These are phyloP conservation scores for Limosa lapponica DNA, from an alignment of 2,797 vertebrate genomes.

Conservation along the genomic window DNA sequence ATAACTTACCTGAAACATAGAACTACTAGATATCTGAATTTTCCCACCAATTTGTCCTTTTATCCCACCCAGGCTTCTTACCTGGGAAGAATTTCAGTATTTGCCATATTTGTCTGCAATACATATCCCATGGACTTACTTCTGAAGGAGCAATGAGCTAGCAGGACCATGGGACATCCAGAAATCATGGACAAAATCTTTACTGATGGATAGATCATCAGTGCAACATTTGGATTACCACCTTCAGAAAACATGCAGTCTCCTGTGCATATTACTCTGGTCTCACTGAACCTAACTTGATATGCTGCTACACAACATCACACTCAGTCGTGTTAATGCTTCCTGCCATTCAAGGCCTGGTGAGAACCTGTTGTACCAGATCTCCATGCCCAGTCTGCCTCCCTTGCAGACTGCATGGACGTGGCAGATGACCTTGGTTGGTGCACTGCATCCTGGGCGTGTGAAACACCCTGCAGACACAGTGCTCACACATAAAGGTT, in stretches of 20 bases:
- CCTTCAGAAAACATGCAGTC: not conserved
- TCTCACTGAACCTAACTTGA: not conserved
- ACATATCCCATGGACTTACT: not conserved
- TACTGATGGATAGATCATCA: not conserved
- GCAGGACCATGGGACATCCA: not conserved
- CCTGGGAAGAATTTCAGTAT: not conserved
- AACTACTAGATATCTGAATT: not conserved
- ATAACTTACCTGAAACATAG: not conserved
- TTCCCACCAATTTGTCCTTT: not conserved
- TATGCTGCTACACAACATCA: not conserved
- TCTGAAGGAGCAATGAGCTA: not conserved
- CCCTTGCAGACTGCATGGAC: fast-evolving
- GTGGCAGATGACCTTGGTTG: not conserved
- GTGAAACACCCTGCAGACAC: not conserved
- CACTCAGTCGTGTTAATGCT: fast-evolving
- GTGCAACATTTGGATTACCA: not conserved
- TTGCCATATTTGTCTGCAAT: not conserved
- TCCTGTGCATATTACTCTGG: not conserved
- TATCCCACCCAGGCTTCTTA: not conserved
- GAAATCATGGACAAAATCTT: not conserved
- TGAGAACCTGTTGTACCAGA: not conserved
- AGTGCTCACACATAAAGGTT: not conserved
- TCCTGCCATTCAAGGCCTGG: not conserved
- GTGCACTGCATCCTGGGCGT: not conserved
- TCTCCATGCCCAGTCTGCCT: not conserved